Evolutionary conservation across 2,797 vertebrate species (phyloP), one percentile per base, ranked within the genome.

Genomic region (Telmatherina bonti): DNA sequence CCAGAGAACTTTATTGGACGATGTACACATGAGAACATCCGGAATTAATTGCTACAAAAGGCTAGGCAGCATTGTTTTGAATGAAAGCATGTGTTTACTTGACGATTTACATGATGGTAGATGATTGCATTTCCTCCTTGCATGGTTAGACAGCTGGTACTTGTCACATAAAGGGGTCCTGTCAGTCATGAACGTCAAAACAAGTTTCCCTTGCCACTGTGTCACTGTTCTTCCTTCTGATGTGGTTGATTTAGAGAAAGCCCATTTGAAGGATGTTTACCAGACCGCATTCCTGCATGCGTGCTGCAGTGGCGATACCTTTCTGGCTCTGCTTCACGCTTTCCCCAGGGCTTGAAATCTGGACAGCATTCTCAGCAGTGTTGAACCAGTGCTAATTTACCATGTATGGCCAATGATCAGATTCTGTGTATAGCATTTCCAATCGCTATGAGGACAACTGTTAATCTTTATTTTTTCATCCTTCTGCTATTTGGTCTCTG

Each of bases 341-440:
- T 33, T 65, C 72, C 74, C 70, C 4, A 8, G 72, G 70, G 63
- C 59, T 51, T 68, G 63, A 81, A 72, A 81, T 56, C 62, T 67
- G 81, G 84, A 62, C 52, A 51, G 70, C 76, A 45, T 56, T 53
- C 59, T 81, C 60, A 67, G 61, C 78, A 54, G 22, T 58, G 68
- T 72, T 70, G 75, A 85, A 59, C 75, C 73, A 72, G 54, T 74
- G 67, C 71, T 68, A 62, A 72, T 73, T 62, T 75, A 63, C 67
- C 62, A 60, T 62, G 60, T 71, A 53, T 71, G 53, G 35, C 59
- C 78, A 85, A 76, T 77, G 81, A 90, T 84, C 61, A 11, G 36
- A 54, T 58, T 76, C 64, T 74, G 74, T 84, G 83, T 70, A 63
- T 67, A 70, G 22, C 49, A 69, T 71, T 82, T 73, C 85, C 66